phyloP scores from a whole-genome alignment of 2,888 invertebrate genomes.

The Chrysolina americana region DNA sequence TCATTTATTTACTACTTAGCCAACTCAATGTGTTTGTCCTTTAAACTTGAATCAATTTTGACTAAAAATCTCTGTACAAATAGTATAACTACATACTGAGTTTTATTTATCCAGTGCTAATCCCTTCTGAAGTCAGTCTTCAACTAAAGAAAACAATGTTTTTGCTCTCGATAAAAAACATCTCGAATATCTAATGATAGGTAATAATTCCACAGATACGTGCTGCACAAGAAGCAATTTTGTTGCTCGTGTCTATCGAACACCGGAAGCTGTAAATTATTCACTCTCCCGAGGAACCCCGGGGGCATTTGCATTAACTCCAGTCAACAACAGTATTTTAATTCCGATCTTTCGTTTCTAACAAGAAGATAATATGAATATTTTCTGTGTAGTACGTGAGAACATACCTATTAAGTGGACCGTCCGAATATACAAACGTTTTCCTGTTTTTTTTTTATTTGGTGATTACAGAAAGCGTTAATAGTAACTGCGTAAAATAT shows the following conservation, averaged over 20 bases:
- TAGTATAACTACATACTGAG: too few relatives aligned
- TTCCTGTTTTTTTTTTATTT: too few relatives aligned
- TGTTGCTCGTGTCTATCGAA: constrained; percentile 17
- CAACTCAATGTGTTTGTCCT: too few relatives aligned
- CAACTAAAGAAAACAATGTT: not conserved
- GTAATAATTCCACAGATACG: constrained; percentile 24
- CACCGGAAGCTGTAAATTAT: constrained; percentile 30
- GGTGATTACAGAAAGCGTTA: too few relatives aligned
- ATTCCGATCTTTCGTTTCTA: constrained; percentile 12
- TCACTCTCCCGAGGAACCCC: not conserved
- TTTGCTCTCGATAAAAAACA: constrained; percentile 8
- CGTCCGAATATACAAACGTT: too few relatives aligned
- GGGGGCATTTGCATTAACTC: constrained; percentile 1
- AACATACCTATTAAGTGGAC: not conserved
- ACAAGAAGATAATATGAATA: constrained; percentile 16
- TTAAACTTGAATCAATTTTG: too few relatives aligned
- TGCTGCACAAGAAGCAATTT: constrained; percentile 25
- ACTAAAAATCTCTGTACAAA: too few relatives aligned
- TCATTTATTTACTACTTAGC: too few relatives aligned
- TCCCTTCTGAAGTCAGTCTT: not conserved
- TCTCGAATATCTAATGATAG: constrained; percentile 27
- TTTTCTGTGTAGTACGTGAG: not conserved
- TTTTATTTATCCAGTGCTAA: not conserved
- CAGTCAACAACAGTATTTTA: constrained; percentile 14
- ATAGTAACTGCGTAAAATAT: too few relatives aligned